A percentile compares a stretch with the other conserved stretches of the same genome.
phyloP scores from a whole-genome alignment of 2,797 vertebrate species.

The Chiroxiphia lanceolata region DNA sequence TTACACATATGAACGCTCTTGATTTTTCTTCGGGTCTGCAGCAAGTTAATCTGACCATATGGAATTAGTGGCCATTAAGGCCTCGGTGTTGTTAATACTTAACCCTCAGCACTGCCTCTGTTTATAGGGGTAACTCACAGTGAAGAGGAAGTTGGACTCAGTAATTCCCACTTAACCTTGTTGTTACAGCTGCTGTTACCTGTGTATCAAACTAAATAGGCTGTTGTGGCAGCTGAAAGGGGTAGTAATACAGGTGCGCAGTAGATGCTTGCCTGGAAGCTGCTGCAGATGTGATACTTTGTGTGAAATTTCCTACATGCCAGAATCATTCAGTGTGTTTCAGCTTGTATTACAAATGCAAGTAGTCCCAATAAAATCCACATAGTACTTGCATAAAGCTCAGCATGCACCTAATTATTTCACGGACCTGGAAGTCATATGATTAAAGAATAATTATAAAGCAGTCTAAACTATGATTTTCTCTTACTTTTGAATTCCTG shows the following conservation, averaged over 20 bases:
- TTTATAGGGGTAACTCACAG: background rate
- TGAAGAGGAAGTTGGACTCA: background rate
- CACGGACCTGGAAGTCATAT: background rate
- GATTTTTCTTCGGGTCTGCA: slow-evolving; percentile 10
- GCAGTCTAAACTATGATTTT: background rate
- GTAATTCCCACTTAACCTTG: slow-evolving; percentile 1
- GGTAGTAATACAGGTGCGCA: background rate
- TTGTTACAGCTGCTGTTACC: background rate
- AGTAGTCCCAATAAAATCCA: background rate
- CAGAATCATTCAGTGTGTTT: background rate
- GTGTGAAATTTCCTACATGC: background rate
- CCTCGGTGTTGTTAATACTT: background rate
- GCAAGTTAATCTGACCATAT: background rate
- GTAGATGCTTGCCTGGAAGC: background rate
- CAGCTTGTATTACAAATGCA: background rate
- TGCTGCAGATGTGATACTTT: background rate
- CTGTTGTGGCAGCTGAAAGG: background rate
- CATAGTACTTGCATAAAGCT: background rate
- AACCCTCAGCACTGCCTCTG: background rate
- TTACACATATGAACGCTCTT: background rate
- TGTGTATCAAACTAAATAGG: background rate
- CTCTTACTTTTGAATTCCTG: background rate
- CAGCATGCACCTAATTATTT: background rate
- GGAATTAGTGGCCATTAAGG: background rate
- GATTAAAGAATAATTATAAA: background rate